These are phyloP conservation scores for Dysidea cf. avara DNA, from an alignment of 37 sponge, comb jelly and placozoan genomes.

Conservation along the genomic window DNA sequence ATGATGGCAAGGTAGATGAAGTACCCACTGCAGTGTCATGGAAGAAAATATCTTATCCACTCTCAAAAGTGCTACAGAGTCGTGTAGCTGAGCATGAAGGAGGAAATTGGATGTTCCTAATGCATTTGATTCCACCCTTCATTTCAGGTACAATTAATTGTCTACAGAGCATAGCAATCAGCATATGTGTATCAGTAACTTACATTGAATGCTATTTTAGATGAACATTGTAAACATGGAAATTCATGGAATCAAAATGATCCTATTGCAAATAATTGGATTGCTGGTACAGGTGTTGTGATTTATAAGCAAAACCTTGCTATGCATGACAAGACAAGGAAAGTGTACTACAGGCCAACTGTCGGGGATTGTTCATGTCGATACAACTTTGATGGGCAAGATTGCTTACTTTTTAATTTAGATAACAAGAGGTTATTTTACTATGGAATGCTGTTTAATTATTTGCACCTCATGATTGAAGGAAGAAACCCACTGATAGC, in stretches of 20 bases:
- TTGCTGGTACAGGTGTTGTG: constrained; percentile 2
- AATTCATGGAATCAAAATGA: neutral
- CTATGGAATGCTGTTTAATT: constrained; percentile 18
- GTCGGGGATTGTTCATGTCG: constrained; percentile 2
- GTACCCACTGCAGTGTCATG: no score
- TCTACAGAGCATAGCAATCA: no score
- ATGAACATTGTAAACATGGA: constrained; percentile 13
- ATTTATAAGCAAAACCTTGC: constrained; percentile 7
- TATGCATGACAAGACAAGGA: neutral
- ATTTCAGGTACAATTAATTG: no score
- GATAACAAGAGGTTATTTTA: neutral
- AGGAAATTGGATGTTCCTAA: no score
- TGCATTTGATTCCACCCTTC: no score
- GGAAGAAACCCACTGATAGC: constrained; percentile 16
- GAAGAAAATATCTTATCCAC: no score
- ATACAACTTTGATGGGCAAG: constrained; percentile 17
- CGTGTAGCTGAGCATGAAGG: no score
- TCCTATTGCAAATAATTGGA: constrained; percentile 6
- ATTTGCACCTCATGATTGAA: constrained; percentile 21
- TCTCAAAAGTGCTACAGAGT: no score
- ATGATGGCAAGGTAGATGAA: no score
- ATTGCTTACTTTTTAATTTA: constrained; percentile 14
- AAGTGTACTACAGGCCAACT: constrained; percentile 14
- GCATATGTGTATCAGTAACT: no score
- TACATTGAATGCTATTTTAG: no score